phyloP scores from a whole-genome alignment of 1,140 invertebrate species.

The Pararge aegeria region DNA sequence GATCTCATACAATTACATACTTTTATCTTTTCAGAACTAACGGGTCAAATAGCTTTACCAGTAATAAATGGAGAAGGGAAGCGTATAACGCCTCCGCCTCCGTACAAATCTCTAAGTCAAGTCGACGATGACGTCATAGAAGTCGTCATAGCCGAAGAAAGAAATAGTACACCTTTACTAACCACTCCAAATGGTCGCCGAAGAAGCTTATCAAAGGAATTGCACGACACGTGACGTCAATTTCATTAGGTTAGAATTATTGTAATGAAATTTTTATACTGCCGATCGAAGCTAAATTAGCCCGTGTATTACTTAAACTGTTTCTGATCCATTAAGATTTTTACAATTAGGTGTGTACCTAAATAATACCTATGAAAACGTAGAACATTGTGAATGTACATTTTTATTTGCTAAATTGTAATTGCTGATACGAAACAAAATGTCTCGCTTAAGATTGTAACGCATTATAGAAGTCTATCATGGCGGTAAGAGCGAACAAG shows the following conservation, averaged over 20 bases:
- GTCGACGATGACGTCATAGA: constrained; percentile 50
- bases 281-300: too few species aligned
- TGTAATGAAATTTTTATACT: background rate
- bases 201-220: constrained; percentile 33
- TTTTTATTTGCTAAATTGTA: too few species aligned
- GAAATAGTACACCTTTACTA: constrained; percentile 47
- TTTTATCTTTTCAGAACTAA: constrained; percentile 52
- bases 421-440: too few species aligned
- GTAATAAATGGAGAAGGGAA: constrained; percentile 33
- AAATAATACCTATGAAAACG: too few species aligned
- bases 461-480: too few species aligned
- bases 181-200: constrained; percentile 26
- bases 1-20: background rate
- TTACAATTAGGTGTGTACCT: too few species aligned
- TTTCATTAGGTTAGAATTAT: background rate
- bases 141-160: constrained; percentile 47
- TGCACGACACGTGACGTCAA: constrained; percentile 46
- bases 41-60: constrained; percentile 51
- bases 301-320: too few species aligned
- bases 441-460: too few species aligned
- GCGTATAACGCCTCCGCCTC: constrained; percentile 47
- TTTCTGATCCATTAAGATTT: too few species aligned
- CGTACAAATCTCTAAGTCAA: constrained; percentile 49
- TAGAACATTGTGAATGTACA: too few species aligned
- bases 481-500: too few species aligned